phyloP scores from a whole-genome alignment of 2,797 vertebrate genomes.

The Poeciliopsis paucimaculata region DNA sequence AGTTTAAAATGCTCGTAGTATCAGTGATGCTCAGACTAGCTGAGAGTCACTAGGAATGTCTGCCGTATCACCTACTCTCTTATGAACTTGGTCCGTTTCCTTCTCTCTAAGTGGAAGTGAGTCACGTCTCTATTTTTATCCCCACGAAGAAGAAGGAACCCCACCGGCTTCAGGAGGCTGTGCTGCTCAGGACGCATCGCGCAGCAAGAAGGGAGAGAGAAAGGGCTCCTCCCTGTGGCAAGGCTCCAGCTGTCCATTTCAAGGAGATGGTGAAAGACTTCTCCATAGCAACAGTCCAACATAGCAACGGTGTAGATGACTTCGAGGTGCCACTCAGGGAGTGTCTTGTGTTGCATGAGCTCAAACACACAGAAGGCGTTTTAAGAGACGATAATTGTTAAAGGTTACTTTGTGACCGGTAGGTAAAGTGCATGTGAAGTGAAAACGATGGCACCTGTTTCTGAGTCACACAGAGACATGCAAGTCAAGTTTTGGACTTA shows the following conservation, averaged over 20 bases:
- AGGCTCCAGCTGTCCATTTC: conserved; percentile 63
- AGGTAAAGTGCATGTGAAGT: conserved; percentile 19
- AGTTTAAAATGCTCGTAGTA: background rate
- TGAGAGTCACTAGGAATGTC: background rate
- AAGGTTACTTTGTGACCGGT: conserved; percentile 10
- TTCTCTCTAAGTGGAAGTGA: conserved; percentile 34
- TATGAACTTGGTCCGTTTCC: conserved; percentile 36
- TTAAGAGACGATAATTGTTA: conserved; percentile 19
- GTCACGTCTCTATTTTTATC: conserved; percentile 61
- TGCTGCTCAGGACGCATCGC: conserved; percentile 35
- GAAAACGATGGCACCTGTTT: conserved; percentile 23
- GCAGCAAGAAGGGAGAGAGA: conserved; percentile 61
- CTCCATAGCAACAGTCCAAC: conserved; percentile 85
- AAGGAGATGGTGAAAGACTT: conserved; percentile 55
- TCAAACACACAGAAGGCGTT: conserved; percentile 54
- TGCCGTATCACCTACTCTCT: conserved; percentile 14
- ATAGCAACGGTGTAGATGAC: conserved; percentile 82
- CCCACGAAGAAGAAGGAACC: conserved; percentile 37
- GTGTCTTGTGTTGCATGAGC: conserved; percentile 39
- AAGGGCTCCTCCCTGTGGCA: conserved; percentile 79
- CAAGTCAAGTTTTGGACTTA: too few relatives aligned
- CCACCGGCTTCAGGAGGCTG: conserved; percentile 46
- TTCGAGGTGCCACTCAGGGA: conserved; percentile 64
- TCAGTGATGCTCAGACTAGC: conserved; percentile 9
- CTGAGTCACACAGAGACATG: conserved; percentile 5